Evolutionary conservation across 2,113 vertebrate genomes (phyloP).

Genomic region (Campylorhamphus procurvoides): DNA sequence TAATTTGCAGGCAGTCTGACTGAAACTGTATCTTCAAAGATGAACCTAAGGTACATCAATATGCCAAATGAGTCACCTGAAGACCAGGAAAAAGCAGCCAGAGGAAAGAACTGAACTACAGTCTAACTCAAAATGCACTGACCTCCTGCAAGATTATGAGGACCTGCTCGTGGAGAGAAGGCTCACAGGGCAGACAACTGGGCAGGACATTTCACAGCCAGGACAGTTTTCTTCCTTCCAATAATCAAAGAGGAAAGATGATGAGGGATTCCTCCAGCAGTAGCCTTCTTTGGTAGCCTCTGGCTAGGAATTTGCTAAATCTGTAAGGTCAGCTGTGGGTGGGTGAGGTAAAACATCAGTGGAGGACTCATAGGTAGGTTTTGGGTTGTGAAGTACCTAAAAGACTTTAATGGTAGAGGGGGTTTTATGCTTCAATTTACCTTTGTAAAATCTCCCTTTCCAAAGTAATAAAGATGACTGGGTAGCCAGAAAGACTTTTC

Average conservation of each 20-base stretch:
- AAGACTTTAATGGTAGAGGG: not conserved
- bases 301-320: not conserved
- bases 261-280: not conserved
- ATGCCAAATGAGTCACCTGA: not conserved
- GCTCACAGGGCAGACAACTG: not conserved
- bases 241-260: not conserved
- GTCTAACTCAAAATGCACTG: not conserved
- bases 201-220: not conserved
- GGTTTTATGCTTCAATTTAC: not conserved
- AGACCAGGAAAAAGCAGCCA: not conserved
- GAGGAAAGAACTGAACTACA: not conserved
- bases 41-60: not conserved
- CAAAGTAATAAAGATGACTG: not conserved
- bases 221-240: not conserved
- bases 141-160: not conserved
- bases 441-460: not conserved
- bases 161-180: not conserved
- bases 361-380: no score
- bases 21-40: not conserved
- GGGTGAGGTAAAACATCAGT: not conserved
- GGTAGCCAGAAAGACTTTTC: not conserved
- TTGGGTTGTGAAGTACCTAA: not conserved
- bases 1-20: not conserved
- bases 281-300: not conserved
- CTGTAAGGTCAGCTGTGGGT: not conserved